Evolutionary conservation across 2,797 vertebrate genomes (phyloP).

Genomic region (Coracias cyanogaster): DNA sequence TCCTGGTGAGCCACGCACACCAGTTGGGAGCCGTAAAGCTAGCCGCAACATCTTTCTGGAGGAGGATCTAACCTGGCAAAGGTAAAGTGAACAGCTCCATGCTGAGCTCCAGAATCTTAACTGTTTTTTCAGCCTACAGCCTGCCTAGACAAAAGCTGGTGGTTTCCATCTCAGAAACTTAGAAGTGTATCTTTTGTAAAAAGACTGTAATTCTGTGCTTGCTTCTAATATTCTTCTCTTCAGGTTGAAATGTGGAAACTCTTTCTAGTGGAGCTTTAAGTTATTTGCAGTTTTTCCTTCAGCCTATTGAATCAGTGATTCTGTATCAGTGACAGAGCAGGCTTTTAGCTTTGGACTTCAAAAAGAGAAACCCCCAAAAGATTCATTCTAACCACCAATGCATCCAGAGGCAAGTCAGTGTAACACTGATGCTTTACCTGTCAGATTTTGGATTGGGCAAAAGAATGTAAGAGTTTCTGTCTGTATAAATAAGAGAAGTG

Average conservation of each 20-base stretch:
- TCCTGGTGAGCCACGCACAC: slow-evolving; percentile 92
- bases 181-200: neutral
- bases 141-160: neutral
- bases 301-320: neutral
- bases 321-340: neutral
- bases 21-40: slow-evolving; percentile 92
- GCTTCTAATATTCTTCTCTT: neutral
- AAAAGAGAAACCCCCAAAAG: neutral
- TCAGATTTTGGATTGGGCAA: neutral
- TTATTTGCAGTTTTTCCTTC: neutral
- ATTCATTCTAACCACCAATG: neutral
- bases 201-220: neutral
- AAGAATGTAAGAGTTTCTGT: neutral
- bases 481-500: neutral
- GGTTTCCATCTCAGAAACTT: neutral
- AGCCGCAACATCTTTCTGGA: slow-evolving; percentile 98
- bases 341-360: neutral
- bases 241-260: neutral
- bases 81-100: slow-evolving; percentile 75
- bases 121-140: neutral
- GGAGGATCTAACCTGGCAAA: slow-evolving; percentile 96
- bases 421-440: neutral
- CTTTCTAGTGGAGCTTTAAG: neutral
- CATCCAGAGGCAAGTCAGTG: neutral
- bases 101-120: neutral